Conservation (phyloP, 1,140 invertebrate species). For the Choristoneura fumiferana region DNA sequence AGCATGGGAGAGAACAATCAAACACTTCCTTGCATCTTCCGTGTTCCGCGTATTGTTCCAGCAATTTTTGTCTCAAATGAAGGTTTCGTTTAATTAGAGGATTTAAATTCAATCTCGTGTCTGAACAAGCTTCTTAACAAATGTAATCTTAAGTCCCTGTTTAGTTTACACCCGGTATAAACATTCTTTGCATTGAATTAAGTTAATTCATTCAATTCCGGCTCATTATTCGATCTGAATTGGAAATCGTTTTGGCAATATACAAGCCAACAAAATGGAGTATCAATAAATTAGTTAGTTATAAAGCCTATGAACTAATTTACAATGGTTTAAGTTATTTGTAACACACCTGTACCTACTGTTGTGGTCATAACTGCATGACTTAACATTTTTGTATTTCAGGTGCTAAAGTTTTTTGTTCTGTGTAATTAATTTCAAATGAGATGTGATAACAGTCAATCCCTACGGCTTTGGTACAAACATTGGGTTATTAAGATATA, state of each 20-base stretch:
- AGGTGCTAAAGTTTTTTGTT: constrained; percentile 11
- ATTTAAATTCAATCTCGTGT: too few species aligned
- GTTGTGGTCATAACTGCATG: constrained; percentile 1
- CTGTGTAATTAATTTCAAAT: neutral
- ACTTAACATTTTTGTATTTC: constrained; percentile 1
- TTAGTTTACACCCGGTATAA: too few species aligned
- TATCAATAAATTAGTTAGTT: too few species aligned
- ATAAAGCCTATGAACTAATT: too few species aligned
- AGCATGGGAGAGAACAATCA: constrained; percentile 7
- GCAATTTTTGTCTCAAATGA: neutral
- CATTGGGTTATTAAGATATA: neutral
- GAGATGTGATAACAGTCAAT: neutral
- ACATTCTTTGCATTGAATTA: too few species aligned
- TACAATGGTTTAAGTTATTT: neutral
- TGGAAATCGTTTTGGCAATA: too few species aligned
- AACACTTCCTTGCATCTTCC: constrained; percentile 9
- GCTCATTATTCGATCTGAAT: too few species aligned
- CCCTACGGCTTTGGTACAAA: neutral
- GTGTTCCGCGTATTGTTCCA: constrained; percentile 15
- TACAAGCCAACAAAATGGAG: too few species aligned
- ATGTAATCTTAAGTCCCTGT: too few species aligned
- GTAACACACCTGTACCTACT: neutral
- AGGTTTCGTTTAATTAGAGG: too few species aligned
- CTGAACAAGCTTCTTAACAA: too few species aligned
- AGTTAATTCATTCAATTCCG: too few species aligned